Base-by-base conservation (phyloP, 2,888 invertebrate species). In the Lithosia quadra region DNA sequence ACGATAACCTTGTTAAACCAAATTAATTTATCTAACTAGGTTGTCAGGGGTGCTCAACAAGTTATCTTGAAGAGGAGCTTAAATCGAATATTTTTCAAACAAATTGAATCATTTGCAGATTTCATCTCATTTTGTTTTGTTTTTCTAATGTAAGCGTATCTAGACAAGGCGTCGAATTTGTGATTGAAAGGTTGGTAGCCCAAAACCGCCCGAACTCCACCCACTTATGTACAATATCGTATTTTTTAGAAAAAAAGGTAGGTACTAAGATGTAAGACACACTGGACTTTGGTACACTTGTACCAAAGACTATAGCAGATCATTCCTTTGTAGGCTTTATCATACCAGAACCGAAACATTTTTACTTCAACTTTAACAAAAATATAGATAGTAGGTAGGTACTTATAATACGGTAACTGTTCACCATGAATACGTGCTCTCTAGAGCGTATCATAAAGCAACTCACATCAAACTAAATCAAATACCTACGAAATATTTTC, bases 401-500 rank as follows among this genome's bases (percentile, higher is more conserved):
- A 39, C 9, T 1, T 36, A 9, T 39, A 18, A 5, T 43, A 43
- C 39, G 7, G 18, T 43, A 43, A 43, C 43, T 43, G 7, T 4
- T 43, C 7, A 43, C 43, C 3, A 43, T 18, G 18, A 43, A 43
- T 15, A 43, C 18, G 43, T 5, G 43, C 43, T 43, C 43, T 18
- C 43, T 18, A 18, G 43, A 43, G 43, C 43, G 43, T 43, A 18
- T 18, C 18, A 18, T 18, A 43, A 43, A 43, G 43, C 18, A 61
- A 61, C n/a, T n/a, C 24, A 61, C 36, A 22, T 61, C 11, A 21
- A 39, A 61, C 36, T 39, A 43, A 39, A 39, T 61, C 60, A 61
- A 61, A 59, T n/a, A n/a, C n/a, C n/a, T 21, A 15, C 39, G 60
- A 39, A 61, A 39, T 39, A 39, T 61, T 43, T 39, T 15, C 22